Evolutionary conservation across 2,888 invertebrate species (phyloP).

Genomic region (Acanthococcus lagerstroemiae): DNA sequence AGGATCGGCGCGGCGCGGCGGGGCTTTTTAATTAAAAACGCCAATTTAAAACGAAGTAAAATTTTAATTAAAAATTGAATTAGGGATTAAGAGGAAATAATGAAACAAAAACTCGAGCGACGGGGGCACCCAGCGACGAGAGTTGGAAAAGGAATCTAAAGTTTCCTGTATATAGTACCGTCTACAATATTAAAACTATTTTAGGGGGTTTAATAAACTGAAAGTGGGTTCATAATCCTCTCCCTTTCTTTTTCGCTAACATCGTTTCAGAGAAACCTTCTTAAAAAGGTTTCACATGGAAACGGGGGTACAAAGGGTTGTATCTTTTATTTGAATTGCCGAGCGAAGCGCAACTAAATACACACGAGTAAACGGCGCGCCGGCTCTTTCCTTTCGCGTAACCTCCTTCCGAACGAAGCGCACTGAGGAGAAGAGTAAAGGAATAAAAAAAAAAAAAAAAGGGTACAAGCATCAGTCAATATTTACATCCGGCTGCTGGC

Average conservation of each 20-base stretch:
- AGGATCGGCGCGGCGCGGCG: no score
- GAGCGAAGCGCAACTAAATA: constrained; percentile 23
- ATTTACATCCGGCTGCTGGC: constrained; percentile 28
- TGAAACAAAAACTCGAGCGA: background rate
- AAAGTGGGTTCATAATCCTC: constrained; percentile 26
- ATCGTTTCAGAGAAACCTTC: background rate
- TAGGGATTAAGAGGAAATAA: constrained; percentile 21
- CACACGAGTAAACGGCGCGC: constrained; percentile 14
- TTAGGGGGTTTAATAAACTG: constrained; percentile 22
- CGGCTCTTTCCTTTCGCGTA: constrained; percentile 12
- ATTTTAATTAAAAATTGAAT: constrained; percentile 30
- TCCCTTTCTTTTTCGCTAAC: constrained; percentile 10
- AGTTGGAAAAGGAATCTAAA: background rate
- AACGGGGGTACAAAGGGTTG: background rate
- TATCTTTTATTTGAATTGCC: constrained; percentile 29
- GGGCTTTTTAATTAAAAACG: constrained; percentile 23
- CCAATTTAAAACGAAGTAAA: constrained; percentile 21
- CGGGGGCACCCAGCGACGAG: background rate
- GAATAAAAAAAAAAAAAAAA: constrained; percentile 8
- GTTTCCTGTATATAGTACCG: background rate
- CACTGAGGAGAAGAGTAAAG: background rate
- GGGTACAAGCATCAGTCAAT: constrained; percentile 30
- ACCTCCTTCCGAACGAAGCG: background rate
- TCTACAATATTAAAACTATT: constrained; percentile 22
- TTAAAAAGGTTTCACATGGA: constrained; percentile 10